Evolutionary conservation across 2,797 vertebrate species (phyloP).

Genomic region (Acipenser transmontanus): DNA sequence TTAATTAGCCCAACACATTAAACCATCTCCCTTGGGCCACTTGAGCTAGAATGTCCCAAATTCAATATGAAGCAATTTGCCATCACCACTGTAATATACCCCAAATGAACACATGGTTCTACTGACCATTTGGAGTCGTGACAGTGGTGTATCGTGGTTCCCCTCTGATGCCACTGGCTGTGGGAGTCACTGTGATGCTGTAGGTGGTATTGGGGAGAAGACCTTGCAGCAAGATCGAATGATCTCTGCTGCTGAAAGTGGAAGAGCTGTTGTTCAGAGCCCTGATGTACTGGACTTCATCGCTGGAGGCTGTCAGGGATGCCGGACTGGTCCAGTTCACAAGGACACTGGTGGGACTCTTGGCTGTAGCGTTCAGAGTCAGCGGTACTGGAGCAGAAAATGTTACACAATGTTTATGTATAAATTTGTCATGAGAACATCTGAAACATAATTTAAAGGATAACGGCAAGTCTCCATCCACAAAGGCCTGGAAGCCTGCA

Average conservation of each 20-base stretch:
- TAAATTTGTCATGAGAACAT: neutral
- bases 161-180: neutral
- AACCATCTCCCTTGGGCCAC: no score
- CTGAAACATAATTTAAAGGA: no score
- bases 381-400: neutral
- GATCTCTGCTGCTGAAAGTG: neutral
- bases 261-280: neutral
- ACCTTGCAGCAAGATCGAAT: neutral
- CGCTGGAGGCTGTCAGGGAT: neutral
- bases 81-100: no score
- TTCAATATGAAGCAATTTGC: no score
- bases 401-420: neutral
- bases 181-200: slow-evolving; percentile 3
- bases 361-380: neutral
- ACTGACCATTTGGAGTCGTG: neutral
- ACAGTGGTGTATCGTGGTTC: neutral
- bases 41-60: no score
- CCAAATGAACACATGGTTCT: neutral
- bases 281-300: slow-evolving; percentile 5
- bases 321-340: slow-evolving; percentile 5
- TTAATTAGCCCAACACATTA: no score
- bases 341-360: slow-evolving; percentile 1
- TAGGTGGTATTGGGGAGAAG: neutral
- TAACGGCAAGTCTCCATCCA: no score
- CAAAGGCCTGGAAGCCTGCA: no score